These are phyloP conservation scores for Pinctada fucata DNA, from an alignment of 2,888 invertebrate genomes.

Conservation along the genomic window DNA sequence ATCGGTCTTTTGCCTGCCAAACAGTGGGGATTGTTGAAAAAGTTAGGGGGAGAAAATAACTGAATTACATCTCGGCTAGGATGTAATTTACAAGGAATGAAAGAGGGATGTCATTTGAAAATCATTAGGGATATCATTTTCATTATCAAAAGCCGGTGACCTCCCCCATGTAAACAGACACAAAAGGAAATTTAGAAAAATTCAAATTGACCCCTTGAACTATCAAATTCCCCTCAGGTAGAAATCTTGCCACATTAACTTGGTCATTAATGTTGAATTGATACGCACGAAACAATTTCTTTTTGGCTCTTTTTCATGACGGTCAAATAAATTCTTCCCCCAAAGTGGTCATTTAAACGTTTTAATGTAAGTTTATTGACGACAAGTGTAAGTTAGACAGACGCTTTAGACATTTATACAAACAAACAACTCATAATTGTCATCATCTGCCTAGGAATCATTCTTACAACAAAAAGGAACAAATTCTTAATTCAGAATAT, in stretches of 20 bases:
- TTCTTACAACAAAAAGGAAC: too few relatives aligned
- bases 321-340: neutral
- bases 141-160: slow-evolving; percentile 18
- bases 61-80: slow-evolving; percentile 19
- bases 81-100: slow-evolving; percentile 21
- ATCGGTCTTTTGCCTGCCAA: slow-evolving; percentile 27
- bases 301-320: neutral
- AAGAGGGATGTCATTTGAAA: slow-evolving; percentile 24
- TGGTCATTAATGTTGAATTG: neutral
- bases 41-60: slow-evolving; percentile 18
- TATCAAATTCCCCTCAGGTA: neutral
- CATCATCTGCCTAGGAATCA: too few relatives aligned
- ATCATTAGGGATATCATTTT: slow-evolving; percentile 16
- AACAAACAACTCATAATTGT: too few relatives aligned
- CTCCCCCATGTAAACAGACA: slow-evolving; percentile 1
- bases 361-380: neutral
- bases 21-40: slow-evolving; percentile 19
- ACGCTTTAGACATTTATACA: too few relatives aligned
- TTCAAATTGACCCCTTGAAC: slow-evolving; percentile 1
- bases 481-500: too few relatives aligned
- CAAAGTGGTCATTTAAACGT: slow-evolving; percentile 1
- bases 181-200: neutral
- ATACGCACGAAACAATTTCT: neutral
- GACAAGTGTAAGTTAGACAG: neutral
- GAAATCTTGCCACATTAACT: neutral